phyloP scores from a whole-genome alignment of 2,888 invertebrate genomes.

The Ischnus inquisitorius region DNA sequence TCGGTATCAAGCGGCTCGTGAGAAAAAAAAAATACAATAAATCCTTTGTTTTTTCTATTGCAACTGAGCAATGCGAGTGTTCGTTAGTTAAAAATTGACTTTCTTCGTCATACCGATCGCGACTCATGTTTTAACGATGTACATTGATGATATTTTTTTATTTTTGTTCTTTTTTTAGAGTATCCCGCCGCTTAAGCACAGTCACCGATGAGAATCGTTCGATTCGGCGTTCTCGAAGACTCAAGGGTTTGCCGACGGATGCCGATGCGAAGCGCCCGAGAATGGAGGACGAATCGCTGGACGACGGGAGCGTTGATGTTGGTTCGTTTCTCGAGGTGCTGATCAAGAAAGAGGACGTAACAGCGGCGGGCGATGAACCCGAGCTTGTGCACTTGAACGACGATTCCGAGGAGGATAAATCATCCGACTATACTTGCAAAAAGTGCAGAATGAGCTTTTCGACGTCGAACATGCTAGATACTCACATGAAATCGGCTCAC shows the following conservation, averaged over 20 bases:
- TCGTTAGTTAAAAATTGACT: conserved; percentile 14
- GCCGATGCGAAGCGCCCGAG: not conserved
- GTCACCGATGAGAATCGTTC: not conserved
- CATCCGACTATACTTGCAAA: conserved; percentile 67
- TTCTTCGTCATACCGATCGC: not conserved
- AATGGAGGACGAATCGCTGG: not conserved
- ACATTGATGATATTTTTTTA: not conserved
- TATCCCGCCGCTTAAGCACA: not conserved
- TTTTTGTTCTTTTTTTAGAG: not conserved
- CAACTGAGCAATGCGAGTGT: conserved; percentile 1
- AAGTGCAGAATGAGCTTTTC: conserved; percentile 64
- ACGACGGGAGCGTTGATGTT: not conserved
- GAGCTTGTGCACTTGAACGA: conserved; percentile 53
- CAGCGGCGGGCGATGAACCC: not conserved
- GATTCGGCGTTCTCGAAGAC: conserved; percentile 24
- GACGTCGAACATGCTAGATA: conserved; percentile 54
- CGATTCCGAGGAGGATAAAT: conserved; percentile 66
- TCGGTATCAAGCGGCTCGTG: not conserved
- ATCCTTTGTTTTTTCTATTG: conserved; percentile 9
- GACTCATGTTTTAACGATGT: not conserved
- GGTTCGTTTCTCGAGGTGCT: conserved; percentile 36
- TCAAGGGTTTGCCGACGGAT: not conserved
- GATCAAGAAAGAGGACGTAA: conserved; percentile 10
- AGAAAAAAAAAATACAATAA: not conserved
- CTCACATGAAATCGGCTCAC: conserved; percentile 61